Evolutionary conservation across 1,140 invertebrate genomes (phyloP).

Genomic region (Drosophila orena): DNA sequence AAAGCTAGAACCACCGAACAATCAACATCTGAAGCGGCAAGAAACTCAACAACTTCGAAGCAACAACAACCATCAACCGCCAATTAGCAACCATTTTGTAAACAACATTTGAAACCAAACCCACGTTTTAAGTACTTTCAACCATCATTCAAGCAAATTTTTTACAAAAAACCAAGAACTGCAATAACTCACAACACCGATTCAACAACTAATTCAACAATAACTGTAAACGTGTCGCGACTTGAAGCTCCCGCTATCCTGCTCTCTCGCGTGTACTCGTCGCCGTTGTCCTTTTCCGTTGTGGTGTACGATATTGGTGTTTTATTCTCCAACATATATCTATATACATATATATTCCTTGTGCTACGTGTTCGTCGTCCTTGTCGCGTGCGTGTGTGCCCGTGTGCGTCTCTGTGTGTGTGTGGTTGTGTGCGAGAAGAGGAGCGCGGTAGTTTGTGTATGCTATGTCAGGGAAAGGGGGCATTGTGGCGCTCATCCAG

Average conservation of each 20-base stretch:
- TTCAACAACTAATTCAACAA: constrained; percentile 1
- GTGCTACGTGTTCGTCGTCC: constrained; percentile 23
- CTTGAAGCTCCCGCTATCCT: constrained; percentile 8
- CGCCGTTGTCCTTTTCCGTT: neutral
- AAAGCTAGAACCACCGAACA: constrained; percentile 42
- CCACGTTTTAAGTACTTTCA: neutral
- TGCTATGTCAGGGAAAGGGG: constrained; percentile 61
- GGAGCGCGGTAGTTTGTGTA: constrained; percentile 40
- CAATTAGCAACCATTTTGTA: constrained; percentile 20
- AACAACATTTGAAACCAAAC: constrained; percentile 16
- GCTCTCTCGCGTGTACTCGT: constrained; percentile 7
- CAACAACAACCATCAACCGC: constrained; percentile 9
- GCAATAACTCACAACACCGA: neutral
- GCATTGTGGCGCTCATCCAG: constrained; percentile 56
- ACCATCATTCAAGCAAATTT: neutral
- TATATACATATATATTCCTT: constrained; percentile 1
- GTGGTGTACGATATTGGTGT: constrained; percentile 15
- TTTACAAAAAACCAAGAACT: neutral
- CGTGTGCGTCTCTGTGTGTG: constrained; percentile 6
- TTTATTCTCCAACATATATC: constrained; percentile 13
- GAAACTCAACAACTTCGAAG: constrained; percentile 28
- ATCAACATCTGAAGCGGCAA: constrained; percentile 19
- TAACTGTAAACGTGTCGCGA: constrained; percentile 15
- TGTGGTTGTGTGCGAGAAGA: constrained; percentile 24
- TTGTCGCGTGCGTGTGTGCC: constrained; percentile 31